Evolutionary conservation across 2,888 invertebrate species (phyloP).

Genomic region (Geotrupes spiniger): DNA sequence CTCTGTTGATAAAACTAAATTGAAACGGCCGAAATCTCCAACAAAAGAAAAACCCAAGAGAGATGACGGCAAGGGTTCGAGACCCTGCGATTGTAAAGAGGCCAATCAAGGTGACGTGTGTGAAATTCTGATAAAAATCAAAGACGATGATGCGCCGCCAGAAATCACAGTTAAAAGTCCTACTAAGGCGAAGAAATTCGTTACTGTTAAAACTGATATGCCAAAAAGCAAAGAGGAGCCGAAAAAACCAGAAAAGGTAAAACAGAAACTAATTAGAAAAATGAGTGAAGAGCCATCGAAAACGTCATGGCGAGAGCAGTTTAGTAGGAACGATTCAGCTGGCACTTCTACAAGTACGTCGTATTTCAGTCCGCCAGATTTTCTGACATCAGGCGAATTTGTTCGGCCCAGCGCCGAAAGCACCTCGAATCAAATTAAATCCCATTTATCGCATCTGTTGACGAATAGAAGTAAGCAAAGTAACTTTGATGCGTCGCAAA

Average conservation of each 20-base stretch:
- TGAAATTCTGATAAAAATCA: constrained; percentile 45
- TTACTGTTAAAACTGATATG: constrained; percentile 8
- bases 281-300: background rate
- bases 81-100: constrained; percentile 32
- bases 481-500: background rate
- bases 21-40: background rate
- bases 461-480: background rate
- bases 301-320: constrained; percentile 39
- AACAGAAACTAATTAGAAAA: constrained; percentile 15
- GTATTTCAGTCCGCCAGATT: constrained; percentile 46
- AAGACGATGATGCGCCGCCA: constrained; percentile 35
- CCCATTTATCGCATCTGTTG: constrained; percentile 4
- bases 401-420: constrained; percentile 2
- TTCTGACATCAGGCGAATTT: constrained; percentile 16
- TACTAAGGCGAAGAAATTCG: constrained; percentile 14
- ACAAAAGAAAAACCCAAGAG: background rate
- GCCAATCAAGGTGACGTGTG: constrained; percentile 34
- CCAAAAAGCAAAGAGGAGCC: constrained; percentile 3
- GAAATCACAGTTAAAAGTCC: constrained; percentile 35
- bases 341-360: constrained; percentile 41
- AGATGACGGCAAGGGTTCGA: too few relatives aligned
- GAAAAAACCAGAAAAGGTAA: constrained; percentile 8
- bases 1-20: constrained; percentile 4
- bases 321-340: constrained; percentile 37
- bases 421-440: constrained; percentile 11